Evolutionary conservation across 2,113 vertebrate genomes (phyloP).

Genomic region (Syngnathus typhle): DNA sequence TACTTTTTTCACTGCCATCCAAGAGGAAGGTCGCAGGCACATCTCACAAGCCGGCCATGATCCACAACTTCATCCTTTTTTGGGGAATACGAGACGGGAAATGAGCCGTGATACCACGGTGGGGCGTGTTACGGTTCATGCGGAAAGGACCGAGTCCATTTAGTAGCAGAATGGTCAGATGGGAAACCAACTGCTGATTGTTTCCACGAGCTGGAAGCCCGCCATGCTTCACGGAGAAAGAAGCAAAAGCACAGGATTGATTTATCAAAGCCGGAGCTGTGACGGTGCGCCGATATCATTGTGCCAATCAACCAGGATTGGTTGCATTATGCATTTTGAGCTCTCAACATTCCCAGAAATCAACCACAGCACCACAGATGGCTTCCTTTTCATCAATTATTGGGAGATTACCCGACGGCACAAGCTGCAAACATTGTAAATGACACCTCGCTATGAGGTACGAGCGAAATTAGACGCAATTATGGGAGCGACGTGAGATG

Average conservation of each 20-base stretch:
- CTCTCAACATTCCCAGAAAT: conserved; percentile 17
- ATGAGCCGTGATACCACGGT: conserved; percentile 13
- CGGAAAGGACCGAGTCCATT: conserved; percentile 29
- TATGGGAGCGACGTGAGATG: conserved; percentile 12
- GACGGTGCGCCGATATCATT: conserved; percentile 17
- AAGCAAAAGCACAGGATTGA: conserved; percentile 15
- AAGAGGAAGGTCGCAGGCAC: background rate
- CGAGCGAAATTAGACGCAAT: conserved; percentile 18
- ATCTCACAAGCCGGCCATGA: conserved; percentile 7
- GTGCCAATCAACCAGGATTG: conserved; percentile 25
- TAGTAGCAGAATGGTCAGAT: conserved; percentile 22
- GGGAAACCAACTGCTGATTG: conserved; percentile 22
- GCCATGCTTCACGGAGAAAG: conserved; percentile 19
- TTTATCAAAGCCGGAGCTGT: conserved; percentile 14
- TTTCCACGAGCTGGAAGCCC: conserved; percentile 11
- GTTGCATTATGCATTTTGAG: conserved; percentile 26
- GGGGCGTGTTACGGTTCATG: conserved; percentile 15
- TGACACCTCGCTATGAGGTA: conserved; percentile 19
- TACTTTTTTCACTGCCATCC: background rate
- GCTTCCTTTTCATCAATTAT: conserved; percentile 35
- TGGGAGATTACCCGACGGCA: conserved; percentile 17
- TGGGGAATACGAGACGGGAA: conserved; percentile 25
- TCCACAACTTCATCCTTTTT: conserved; percentile 11
- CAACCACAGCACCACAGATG: conserved; percentile 32
- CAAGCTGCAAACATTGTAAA: conserved; percentile 23